Percentiles rank a stretch among this genome's conserved stretches.
phyloP scores from a whole-genome alignment of 2,888 invertebrate genomes.

The Allolobophora icterica region DNA sequence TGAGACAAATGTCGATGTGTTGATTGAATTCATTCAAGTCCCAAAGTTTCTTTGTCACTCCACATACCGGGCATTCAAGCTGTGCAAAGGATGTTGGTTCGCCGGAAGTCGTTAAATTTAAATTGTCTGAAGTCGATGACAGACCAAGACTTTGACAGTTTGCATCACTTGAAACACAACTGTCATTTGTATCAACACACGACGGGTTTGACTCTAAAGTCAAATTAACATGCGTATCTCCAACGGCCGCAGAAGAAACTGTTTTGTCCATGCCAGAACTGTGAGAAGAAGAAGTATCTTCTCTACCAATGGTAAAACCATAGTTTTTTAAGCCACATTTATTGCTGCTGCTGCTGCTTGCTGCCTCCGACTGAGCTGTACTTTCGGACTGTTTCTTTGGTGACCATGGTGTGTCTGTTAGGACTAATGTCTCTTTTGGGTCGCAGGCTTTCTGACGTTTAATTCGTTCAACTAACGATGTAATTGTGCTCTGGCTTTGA shows the following conservation, averaged over 20 bases:
- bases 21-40: constrained; percentile 54
- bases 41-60: constrained; percentile 50
- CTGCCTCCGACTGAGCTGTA: not conserved
- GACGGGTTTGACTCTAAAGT: not conserved
- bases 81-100: not conserved
- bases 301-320: not conserved
- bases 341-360: not conserved
- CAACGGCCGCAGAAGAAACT: not conserved
- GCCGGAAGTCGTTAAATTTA: not conserved
- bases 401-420: not conserved
- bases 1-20: constrained; percentile 60
- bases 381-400: not conserved
- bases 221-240: not conserved
- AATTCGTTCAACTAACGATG: not conserved
- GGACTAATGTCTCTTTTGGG: not conserved
- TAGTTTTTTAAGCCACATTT: not conserved
- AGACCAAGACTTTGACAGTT: not conserved
- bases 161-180: not conserved
- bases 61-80: constrained; percentile 57
- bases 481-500: not conserved
- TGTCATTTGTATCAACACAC: not conserved
- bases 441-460: not conserved
- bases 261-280: not conserved
- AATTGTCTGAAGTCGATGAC: not conserved
- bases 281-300: not conserved